Evolutionary conservation across 1,140 invertebrate genomes (phyloP), one percentile per base, ranked within the genome.

Genomic region (Anastrepha obliqua): DNA sequence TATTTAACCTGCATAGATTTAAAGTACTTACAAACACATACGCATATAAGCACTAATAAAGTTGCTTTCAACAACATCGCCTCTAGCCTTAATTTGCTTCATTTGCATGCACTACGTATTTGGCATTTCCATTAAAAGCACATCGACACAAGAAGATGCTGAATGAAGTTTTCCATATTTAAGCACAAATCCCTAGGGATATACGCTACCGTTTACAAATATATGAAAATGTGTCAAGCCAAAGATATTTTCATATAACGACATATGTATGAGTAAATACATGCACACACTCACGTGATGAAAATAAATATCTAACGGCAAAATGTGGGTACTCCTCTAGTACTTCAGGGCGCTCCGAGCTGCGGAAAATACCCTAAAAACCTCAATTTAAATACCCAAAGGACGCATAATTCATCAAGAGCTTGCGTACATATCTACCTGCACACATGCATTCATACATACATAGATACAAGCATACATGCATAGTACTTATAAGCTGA

Each of bases 331-430:
- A 55, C 74, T n/a, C 20, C n/a, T 44, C 44, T 47, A 20, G 11
- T 17, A 58, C 74, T 81, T 29, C 74, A 81, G 74, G 7, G 74
- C n/a, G 20, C 47, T 0, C 44, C 20, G 74, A 29, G 74, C 47
- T 81, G 47, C 9, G 74, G 74, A 55, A 81, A 55, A 81, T 55
- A 81, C 42, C 47, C 74, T 81, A 81, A 81, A 81, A 81, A 81
- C 74, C 74, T 81, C 74, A 81, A 81, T 81, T 81, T 81, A 81
- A 81, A 81, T 81, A 55, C 74, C 47, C 74, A 81, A 81, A 51
- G 74, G 74, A 81, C 47, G 74, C 74, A 81, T 81, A 81, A 81
- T 81, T 81, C 74, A 81, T 81, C 44, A 81, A 55, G 47, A 55
- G 8, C 55, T 81, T 81, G n/a, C 70, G 1, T 7, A 15, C 44